A percentile compares a stretch with the other conserved stretches of the same genome.
phyloP scores from a whole-genome alignment of 2,888 invertebrate genomes.

The Lamellibrachia satsuma region DNA sequence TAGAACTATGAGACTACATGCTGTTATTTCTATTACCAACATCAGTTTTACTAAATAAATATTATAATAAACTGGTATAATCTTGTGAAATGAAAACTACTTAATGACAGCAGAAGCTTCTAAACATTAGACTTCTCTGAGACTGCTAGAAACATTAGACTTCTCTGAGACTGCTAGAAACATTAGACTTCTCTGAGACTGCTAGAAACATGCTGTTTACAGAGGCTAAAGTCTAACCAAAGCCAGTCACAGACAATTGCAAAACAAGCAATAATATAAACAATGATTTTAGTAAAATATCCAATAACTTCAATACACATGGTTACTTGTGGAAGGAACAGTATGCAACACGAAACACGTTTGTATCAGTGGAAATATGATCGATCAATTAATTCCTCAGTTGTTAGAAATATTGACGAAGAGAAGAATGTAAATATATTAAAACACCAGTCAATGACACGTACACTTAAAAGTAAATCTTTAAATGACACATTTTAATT shows the following conservation, averaged over 20 bases:
- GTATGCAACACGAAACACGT: background rate
- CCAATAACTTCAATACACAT: background rate
- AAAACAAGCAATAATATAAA: background rate
- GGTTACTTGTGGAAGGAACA: background rate
- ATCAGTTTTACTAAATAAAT: background rate
- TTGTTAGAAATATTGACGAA: too few relatives aligned
- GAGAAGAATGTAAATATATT: too few relatives aligned
- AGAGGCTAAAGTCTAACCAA: background rate
- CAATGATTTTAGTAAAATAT: background rate
- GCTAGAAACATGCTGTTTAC: background rate
- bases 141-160: too few relatives aligned
- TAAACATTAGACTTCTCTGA: background rate
- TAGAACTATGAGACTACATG: background rate
- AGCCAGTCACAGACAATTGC: background rate
- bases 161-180: too few relatives aligned
- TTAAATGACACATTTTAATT: background rate
- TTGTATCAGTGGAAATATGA: background rate
- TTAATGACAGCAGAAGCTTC: background rate
- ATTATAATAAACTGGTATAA: background rate
- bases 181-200: background rate
- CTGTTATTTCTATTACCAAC: background rate
- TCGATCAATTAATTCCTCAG: too few relatives aligned
- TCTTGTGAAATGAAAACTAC: background rate
- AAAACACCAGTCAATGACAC: too few relatives aligned
- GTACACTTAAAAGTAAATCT: too few relatives aligned